A percentile compares a stretch with the other conserved stretches of the same genome.
Evolutionary conservation across 2,888 invertebrate genomes (phyloP).

Genomic region (Acheta domesticus): DNA sequence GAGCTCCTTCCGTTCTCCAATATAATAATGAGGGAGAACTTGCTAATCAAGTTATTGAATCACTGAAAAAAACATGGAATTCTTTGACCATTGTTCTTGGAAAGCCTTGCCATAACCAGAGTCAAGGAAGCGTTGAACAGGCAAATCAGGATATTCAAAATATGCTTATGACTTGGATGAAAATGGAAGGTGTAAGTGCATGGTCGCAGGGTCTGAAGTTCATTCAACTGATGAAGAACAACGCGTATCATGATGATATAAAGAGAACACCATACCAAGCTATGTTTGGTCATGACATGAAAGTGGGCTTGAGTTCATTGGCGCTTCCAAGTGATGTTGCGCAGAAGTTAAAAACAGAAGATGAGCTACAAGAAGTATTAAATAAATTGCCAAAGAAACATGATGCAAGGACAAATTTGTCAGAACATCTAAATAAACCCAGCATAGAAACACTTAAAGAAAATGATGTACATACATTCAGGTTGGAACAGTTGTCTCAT

Average conservation of each 20-base stretch:
- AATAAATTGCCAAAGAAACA: too few relatives aligned
- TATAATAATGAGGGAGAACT: slow-evolving; percentile 44
- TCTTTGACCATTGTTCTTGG: slow-evolving; percentile 45
- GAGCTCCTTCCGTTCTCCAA: slow-evolving; percentile 45
- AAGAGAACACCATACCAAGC: slow-evolving; percentile 44
- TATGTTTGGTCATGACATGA: slow-evolving; percentile 41
- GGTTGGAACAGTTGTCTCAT: too few relatives aligned
- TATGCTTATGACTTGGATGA: slow-evolving; percentile 43
- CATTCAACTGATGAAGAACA: slow-evolving; percentile 48
- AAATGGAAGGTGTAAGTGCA: slow-evolving; percentile 42
- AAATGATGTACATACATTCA: too few relatives aligned
- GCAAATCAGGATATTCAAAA: slow-evolving; percentile 34
- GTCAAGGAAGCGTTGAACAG: slow-evolving; percentile 44
- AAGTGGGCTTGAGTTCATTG: neutral
- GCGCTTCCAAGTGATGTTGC: too few relatives aligned
- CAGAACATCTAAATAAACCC: too few relatives aligned
- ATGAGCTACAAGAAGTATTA: too few relatives aligned
- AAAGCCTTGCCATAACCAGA: slow-evolving; percentile 43
- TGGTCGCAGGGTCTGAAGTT: slow-evolving; percentile 47
- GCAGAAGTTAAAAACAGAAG: too few relatives aligned
- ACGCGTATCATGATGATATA: slow-evolving; percentile 44
- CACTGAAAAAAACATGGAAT: slow-evolving; percentile 40
- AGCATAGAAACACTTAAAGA: too few relatives aligned
- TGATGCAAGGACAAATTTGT: too few relatives aligned
- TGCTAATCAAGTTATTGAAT: slow-evolving; percentile 37